Evolutionary conservation across 2,113 vertebrate genomes (phyloP).

Genomic region (Paradisaea rubra): DNA sequence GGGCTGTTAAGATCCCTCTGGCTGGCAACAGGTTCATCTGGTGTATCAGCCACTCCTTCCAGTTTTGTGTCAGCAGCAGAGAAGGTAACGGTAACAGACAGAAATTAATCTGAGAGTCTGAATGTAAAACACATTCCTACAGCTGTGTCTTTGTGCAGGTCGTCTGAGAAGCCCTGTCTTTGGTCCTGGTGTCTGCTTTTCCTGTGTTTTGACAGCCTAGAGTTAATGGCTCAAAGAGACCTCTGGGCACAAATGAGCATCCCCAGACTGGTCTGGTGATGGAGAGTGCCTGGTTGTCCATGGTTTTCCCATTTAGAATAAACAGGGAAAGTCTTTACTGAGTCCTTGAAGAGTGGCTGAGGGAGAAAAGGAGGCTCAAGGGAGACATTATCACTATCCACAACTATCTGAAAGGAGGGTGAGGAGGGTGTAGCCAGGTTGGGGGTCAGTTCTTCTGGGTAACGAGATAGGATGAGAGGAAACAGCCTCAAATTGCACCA

Average conservation of each 20-base stretch:
- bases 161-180: neutral
- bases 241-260: neutral
- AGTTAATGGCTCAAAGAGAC: neutral
- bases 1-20: neutral
- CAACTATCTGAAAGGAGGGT: neutral
- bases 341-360: neutral
- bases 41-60: neutral
- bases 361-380: neutral
- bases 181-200: neutral
- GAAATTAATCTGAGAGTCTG: neutral
- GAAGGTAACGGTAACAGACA: neutral
- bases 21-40: neutral
- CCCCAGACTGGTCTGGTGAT: neutral
- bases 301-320: neutral
- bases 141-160: neutral
- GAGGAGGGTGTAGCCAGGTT: too few relatives aligned
- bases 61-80: neutral
- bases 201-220: neutral
- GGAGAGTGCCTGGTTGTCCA: neutral
- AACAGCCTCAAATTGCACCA: neutral
- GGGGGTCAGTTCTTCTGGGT: neutral
- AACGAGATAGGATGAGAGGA: neutral
- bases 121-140: neutral
- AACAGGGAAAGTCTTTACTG: neutral
- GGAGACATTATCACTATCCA: too few relatives aligned